Conservation (phyloP, 2,797 vertebrate genomes). For the Microctenopoma stevenorrisi region DNA sequence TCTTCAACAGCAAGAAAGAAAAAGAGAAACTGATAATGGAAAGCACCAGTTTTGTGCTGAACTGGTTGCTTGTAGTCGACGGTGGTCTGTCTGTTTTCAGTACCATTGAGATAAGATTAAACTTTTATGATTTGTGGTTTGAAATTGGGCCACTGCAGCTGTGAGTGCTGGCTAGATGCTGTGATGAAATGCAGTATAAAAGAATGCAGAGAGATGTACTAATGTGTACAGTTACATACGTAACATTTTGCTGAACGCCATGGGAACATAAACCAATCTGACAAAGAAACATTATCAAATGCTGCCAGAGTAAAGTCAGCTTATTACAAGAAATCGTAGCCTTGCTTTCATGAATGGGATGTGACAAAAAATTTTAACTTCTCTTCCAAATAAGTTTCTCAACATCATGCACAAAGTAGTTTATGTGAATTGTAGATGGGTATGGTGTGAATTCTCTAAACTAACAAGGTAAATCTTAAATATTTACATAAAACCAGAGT, state of each 20-base stretch:
- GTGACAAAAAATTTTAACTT: too few relatives aligned
- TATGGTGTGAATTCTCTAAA: too few relatives aligned
- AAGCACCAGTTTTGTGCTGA: constrained; percentile 31
- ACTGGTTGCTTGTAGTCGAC: constrained; percentile 27
- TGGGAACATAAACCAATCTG: neutral
- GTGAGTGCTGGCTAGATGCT: constrained; percentile 14
- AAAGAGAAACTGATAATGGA: neutral
- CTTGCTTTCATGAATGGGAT: neutral
- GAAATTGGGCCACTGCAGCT: constrained; percentile 54
- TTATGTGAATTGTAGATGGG: too few relatives aligned
- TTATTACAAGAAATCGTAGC: neutral
- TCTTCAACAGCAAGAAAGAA: neutral
- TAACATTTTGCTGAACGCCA: neutral
- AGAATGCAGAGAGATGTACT: neutral
- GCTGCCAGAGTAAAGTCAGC: neutral
- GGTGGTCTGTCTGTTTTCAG: constrained; percentile 48
- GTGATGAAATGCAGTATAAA: constrained; percentile 5
- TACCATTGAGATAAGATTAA: constrained; percentile 45
- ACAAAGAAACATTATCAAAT: neutral
- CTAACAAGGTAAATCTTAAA: too few relatives aligned
- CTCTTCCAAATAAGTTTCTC: too few relatives aligned
- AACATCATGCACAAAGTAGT: too few relatives aligned
- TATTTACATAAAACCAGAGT: too few relatives aligned
- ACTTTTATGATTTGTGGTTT: constrained; percentile 52
- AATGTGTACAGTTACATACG: neutral